Base-by-base conservation (phyloP, 2,113 vertebrate genomes). In the Australoheros scitulus region DNA sequence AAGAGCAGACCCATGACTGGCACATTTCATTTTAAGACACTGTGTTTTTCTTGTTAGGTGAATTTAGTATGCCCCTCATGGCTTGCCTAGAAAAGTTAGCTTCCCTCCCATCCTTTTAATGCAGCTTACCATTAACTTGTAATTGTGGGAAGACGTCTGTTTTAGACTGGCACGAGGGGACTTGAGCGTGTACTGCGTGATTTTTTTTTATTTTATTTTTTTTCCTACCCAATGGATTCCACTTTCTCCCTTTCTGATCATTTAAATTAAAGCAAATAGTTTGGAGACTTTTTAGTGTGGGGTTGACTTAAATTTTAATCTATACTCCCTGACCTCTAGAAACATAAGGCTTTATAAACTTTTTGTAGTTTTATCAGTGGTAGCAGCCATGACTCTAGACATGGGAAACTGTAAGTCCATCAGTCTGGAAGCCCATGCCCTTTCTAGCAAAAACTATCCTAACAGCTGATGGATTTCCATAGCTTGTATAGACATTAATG, bases 151-250 rank as follows among this genome's bases (percentile, higher is more conserved):
- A 84, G 43, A 26, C 5, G 38, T 60, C 76, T 61, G 75, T 63
- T 59, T 26, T 58, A 80, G 81, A 79, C 59, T 84, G 56, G 50
- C 55, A 58, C 76, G 76, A 50, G 80, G n/a, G n/a, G n/a, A n/a
- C n/a, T n/a, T n/a, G n/a, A n/a, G n/a, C n/a, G n/a, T n/a, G n/a
- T n/a, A n/a, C n/a, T n/a, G n/a, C n/a, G 80, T 89, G 61, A 90
- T 92, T 89, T 86, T 90, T 77, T 82, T 89, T 77, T 83, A 14
- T 78, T 78, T 89, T 86, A 88, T 77, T 82, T 89, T 77, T 83
- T 29, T 78, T 78, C 63, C 70, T 77, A 32, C 22, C 15, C 57
- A 17, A 43, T 26, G 47, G 13, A 79, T 55, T 61, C 57, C 59
- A 3, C 85, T 87, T 81, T 55, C 32, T 83, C 57, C 13, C 7